phyloP scores from a whole-genome alignment of 2,797 vertebrate genomes.

The Anisognathus igniventris region DNA sequence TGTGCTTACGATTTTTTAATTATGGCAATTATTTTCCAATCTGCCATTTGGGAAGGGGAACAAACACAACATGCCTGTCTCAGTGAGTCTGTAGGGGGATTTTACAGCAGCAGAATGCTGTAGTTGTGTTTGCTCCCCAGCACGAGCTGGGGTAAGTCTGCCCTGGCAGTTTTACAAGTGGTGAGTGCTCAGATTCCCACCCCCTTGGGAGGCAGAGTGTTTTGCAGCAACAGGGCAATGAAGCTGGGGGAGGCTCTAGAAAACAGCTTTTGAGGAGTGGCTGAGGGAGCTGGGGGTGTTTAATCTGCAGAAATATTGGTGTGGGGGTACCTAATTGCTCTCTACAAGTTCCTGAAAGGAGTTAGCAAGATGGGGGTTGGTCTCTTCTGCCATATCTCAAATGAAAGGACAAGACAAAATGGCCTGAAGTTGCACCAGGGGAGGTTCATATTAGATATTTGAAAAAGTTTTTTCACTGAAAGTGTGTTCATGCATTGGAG shows the following conservation, averaged over 20 bases:
- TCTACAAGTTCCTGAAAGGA: not conserved
- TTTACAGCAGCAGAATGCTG: not conserved
- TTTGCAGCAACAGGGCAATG: not conserved
- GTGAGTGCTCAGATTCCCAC: not conserved
- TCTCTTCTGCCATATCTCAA: not conserved
- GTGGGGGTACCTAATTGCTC: not conserved
- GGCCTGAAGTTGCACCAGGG: not conserved
- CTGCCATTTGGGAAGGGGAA: slow-evolving; percentile 11
- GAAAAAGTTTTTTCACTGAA: not conserved
- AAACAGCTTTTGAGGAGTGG: not conserved
- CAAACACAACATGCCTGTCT: not conserved
- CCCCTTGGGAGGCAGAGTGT: not conserved
- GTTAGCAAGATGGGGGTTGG: rapidly evolving
- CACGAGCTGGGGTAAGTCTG: not conserved
- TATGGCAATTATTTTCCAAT: slow-evolving; percentile 44
- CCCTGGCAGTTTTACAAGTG: not conserved
- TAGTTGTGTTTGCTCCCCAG: not conserved
- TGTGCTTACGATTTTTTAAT: slow-evolving; percentile 26
- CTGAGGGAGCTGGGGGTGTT: not conserved
- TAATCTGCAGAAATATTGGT: not conserved
- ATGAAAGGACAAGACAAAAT: not conserved
- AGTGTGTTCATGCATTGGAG: not conserved
- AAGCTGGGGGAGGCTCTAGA: not conserved
- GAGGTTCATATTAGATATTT: not conserved
- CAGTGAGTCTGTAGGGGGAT: not conserved